Conservation (phyloP, 1,140 invertebrate genomes). For the Lepidostoma basale region DNA sequence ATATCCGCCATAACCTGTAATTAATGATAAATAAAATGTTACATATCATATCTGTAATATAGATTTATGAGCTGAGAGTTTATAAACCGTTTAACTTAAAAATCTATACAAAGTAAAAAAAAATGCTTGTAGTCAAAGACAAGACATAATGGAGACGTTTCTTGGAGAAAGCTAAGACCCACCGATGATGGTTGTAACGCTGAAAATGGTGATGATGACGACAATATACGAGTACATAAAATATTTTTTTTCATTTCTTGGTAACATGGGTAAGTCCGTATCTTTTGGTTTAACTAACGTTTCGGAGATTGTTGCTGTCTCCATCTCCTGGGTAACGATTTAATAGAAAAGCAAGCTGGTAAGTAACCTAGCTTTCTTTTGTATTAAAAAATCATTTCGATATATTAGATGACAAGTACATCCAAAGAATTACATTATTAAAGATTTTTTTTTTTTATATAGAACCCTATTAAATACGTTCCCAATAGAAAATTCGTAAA, state of each 20-base stretch:
- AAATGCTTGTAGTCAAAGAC: background rate
- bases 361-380: no score
- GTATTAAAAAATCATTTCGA: no score
- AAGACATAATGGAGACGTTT: background rate
- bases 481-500: background rate
- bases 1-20: constrained; percentile 41
- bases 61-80: background rate
- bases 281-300: background rate
- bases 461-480: background rate
- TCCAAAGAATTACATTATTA: background rate
- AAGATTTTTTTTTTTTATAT: background rate
- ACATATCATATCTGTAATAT: background rate
- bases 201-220: background rate
- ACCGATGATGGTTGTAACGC: background rate
- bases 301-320: no score
- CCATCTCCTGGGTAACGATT: background rate
- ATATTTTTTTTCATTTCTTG: background rate
- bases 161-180: no score
- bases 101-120: background rate
- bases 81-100: background rate
- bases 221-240: background rate
- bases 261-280: background rate
- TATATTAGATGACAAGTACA: no score
- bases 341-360: no score
- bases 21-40: background rate